Percentiles rank a stretch among this genome's conserved stretches.
phyloP scores from a whole-genome alignment of 2,888 invertebrate genomes.

The Mimumesa dahlbomi region DNA sequence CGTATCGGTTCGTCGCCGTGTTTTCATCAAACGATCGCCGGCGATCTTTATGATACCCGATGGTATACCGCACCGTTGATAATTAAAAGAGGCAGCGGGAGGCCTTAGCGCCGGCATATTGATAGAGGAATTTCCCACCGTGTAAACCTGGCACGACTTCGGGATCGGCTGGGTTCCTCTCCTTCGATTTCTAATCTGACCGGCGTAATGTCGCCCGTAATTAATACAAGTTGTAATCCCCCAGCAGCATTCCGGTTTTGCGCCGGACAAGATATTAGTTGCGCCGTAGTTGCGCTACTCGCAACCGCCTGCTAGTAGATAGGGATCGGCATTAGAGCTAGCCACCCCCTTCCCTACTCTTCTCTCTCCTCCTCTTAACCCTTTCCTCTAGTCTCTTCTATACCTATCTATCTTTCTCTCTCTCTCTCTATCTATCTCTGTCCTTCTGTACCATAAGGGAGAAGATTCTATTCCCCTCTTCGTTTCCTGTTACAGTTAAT shows the following conservation, averaged over 20 bases:
- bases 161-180: slow-evolving; percentile 41
- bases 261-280: slow-evolving; percentile 78
- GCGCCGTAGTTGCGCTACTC: slow-evolving; percentile 68
- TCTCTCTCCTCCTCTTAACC: slow-evolving; percentile 35
- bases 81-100: slow-evolving; percentile 56
- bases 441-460: too few relatives aligned
- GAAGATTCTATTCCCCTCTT: slow-evolving; percentile 48
- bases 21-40: slow-evolving; percentile 34
- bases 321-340: slow-evolving; percentile 76
- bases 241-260: slow-evolving; percentile 78
- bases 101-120: slow-evolving; percentile 40
- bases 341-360: slow-evolving; percentile 48
- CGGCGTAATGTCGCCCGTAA: slow-evolving; percentile 78
- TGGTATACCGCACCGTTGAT: slow-evolving; percentile 15
- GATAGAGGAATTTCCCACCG: slow-evolving; percentile 55
- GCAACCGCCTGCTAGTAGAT: slow-evolving; percentile 70
- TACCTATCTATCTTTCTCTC: neutral
- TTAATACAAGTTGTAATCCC: slow-evolving; percentile 80
- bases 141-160: slow-evolving; percentile 53
- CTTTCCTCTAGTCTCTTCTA: too few relatives aligned
- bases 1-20: slow-evolving; percentile 16
- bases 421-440: too few relatives aligned
- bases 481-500: slow-evolving; percentile 78
- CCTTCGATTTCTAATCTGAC: slow-evolving; percentile 79
- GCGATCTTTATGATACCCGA: slow-evolving; percentile 25